Evolutionary conservation across 2,888 invertebrate species (phyloP).

Genomic region (Tyria jacobaeae): DNA sequence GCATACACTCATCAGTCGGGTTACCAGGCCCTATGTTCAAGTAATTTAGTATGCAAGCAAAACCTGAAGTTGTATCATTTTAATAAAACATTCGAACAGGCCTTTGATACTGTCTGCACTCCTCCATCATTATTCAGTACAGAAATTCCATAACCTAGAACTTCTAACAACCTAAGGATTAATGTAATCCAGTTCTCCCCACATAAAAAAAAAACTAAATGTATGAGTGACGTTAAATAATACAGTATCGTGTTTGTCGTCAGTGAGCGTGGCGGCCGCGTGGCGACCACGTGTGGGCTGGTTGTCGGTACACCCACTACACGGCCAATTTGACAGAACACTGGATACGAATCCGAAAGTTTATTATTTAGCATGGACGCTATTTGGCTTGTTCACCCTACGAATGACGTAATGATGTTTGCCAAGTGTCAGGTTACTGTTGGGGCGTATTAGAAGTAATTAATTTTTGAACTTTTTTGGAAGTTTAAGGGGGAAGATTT

Average conservation of each 20-base stretch:
- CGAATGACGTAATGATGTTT: conserved; percentile 31
- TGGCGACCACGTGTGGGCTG: conserved; percentile 43
- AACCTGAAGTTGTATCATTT: too few species aligned
- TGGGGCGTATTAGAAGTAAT: conserved; percentile 29
- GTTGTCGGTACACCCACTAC: conserved; percentile 37
- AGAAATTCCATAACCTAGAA: too few species aligned
- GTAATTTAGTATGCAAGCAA: too few species aligned
- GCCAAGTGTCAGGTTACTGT: conserved; percentile 46
- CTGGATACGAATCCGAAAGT: conserved; percentile 13
- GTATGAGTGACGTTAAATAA: conserved; percentile 43
- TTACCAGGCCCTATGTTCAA: too few species aligned
- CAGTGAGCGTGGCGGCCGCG: conserved; percentile 49
- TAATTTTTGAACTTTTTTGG: conserved; percentile 27
- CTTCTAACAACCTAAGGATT: too few species aligned
- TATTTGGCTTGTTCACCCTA: conserved; percentile 17
- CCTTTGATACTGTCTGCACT: too few species aligned
- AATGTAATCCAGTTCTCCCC: too few species aligned
- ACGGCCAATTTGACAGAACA: conserved; percentile 47
- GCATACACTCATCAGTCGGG: too few species aligned
- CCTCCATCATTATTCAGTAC: neutral
- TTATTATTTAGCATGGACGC: conserved; percentile 1
- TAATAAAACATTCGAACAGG: too few species aligned
- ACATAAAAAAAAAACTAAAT: conserved; percentile 11
- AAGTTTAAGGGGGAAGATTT: conserved; percentile 13
- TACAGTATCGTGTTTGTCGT: conserved; percentile 54